These are phyloP conservation scores for Hyperopisus bebe DNA, from an alignment of 2,113 vertebrate species.

Conservation along the genomic window DNA sequence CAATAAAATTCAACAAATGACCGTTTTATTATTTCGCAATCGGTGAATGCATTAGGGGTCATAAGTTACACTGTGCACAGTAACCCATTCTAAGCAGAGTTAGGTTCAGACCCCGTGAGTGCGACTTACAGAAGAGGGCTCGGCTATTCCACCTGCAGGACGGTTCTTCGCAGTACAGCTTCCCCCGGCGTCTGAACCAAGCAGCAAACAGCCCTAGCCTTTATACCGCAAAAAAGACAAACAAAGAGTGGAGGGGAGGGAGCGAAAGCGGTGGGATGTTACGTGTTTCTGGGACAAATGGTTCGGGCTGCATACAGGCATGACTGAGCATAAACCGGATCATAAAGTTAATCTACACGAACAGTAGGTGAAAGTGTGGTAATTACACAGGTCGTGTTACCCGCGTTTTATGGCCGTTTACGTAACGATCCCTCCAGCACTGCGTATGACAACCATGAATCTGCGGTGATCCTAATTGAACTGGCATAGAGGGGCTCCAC, in stretches of 20 bases:
- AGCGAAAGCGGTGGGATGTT: not conserved
- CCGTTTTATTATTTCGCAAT: not conserved
- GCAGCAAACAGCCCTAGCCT: not conserved
- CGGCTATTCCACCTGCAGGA: not conserved
- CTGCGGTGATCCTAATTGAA: not conserved
- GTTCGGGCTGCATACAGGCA: not conserved
- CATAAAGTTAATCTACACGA: not conserved
- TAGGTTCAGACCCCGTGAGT: not conserved
- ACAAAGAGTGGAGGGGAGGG: not conserved
- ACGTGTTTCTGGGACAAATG: not conserved
- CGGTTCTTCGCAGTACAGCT: not conserved
- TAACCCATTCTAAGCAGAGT: not conserved
- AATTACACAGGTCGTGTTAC: not conserved
- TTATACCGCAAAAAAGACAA: not conserved
- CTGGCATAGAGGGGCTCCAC: not conserved
- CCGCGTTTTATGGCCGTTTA: not conserved
- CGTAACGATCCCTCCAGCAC: not conserved
- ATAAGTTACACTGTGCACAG: not conserved
- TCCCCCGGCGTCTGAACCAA: not conserved
- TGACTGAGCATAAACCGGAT: not conserved
- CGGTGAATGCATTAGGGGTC: not conserved
- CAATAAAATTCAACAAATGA: not conserved
- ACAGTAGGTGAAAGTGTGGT: not conserved
- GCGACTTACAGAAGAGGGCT: not conserved
- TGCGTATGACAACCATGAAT: not conserved